phyloP scores from a whole-genome alignment of 2,888 invertebrate genomes.

The Yponomeuta evonymella region DNA sequence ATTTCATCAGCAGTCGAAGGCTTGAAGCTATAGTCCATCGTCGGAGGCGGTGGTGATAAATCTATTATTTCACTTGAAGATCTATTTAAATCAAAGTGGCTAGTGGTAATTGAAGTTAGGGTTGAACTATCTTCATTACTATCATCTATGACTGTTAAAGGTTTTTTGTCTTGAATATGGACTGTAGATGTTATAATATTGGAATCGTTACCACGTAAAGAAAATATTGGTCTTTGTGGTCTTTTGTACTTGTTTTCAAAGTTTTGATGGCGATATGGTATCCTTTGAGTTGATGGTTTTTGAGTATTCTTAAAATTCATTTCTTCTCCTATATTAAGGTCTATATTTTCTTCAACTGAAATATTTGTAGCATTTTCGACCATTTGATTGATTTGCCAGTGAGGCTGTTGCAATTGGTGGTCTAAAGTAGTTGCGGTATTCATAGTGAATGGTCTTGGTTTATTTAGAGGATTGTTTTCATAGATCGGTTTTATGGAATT shows the following conservation, averaged over 20 bases:
- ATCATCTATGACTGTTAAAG: constrained; percentile 52
- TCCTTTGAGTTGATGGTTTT: constrained; percentile 34
- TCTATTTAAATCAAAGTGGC: constrained; percentile 42
- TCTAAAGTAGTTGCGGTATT: constrained; percentile 51
- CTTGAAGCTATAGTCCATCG: constrained; percentile 58
- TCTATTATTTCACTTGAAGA: constrained; percentile 63
- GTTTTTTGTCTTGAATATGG: constrained; percentile 63
- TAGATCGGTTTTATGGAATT: constrained; percentile 58
- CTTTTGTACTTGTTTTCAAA: constrained; percentile 39
- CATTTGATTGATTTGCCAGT: constrained; percentile 69
- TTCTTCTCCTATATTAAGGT: constrained; percentile 67
- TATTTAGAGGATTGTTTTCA: constrained; percentile 42
- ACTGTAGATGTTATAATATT: constrained; percentile 69
- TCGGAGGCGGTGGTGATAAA: constrained; percentile 70
- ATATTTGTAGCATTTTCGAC: constrained; percentile 57
- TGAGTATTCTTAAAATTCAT: constrained; percentile 37
- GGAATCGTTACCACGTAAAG: constrained; percentile 37
- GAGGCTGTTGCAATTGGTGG: constrained; percentile 66
- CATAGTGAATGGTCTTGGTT: constrained; percentile 63
- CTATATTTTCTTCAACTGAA: constrained; percentile 60
- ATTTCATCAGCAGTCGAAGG: constrained; percentile 63
- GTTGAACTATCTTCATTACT: constrained; percentile 42
- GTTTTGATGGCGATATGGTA: constrained; percentile 30
- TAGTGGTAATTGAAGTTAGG: constrained; percentile 47
- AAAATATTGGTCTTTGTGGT: constrained; percentile 41